These are phyloP conservation scores for Leptosomus discolor DNA, from an alignment of 2,113 vertebrate genomes.

Conservation along the genomic window DNA sequence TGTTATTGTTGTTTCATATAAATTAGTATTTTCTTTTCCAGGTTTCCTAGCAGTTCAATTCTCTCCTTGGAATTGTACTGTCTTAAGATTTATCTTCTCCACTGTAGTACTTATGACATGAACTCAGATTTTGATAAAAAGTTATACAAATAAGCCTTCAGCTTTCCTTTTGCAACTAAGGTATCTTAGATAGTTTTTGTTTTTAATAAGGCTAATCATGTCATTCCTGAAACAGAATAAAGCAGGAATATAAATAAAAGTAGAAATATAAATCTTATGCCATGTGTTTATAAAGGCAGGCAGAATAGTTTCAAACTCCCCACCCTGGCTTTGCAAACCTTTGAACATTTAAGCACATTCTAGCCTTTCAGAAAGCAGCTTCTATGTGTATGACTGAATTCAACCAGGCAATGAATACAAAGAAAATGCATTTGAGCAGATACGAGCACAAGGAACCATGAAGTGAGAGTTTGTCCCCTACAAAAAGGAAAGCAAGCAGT, in stretches of 20 bases:
- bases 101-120: background rate
- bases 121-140: background rate
- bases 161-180: background rate
- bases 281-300: background rate
- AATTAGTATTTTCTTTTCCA: background rate
- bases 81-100: background rate
- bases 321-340: background rate
- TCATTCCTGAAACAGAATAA: background rate
- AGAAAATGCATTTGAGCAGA: background rate
- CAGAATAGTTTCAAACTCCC: background rate
- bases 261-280: background rate
- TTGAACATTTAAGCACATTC: background rate
- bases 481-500: background rate
- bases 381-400: background rate
- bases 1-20: background rate
- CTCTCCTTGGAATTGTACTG: background rate
- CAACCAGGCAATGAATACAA: background rate
- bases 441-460: background rate
- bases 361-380: background rate
- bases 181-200: background rate
- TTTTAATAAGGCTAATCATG: background rate
- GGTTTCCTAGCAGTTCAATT: background rate
- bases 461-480: background rate
- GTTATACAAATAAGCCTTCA: background rate
- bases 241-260: background rate